Evolutionary conservation across 2,888 invertebrate genomes (phyloP), one percentile per base, ranked within the genome.

Genomic region (Rugalucina vietnamica): DNA sequence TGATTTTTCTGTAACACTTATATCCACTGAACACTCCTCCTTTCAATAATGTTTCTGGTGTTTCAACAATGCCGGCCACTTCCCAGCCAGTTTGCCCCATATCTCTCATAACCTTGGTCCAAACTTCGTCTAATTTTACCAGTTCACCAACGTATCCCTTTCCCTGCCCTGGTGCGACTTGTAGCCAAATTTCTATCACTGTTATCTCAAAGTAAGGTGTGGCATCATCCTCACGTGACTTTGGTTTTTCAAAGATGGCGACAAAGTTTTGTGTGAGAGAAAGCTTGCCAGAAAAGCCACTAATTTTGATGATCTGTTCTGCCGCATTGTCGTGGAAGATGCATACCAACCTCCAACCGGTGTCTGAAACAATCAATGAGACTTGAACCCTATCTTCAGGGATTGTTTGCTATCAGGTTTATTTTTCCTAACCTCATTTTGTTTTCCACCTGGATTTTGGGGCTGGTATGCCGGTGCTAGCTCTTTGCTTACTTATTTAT

Each of bases 81-180:
- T 94, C 93, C 94, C 94, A 94, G 12, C 94, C 94, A n/a, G 82
- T 84, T 27, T 85, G 83, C 1, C 93, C 94, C 91, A 93, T 92
- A 12, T 91, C 90, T 8, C 91, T 90, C 27, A 93, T 88, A 1
- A 91, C 79, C 8, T 91, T 90, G 32, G 92, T 90, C 94, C 94
- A 94, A 65, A 91, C 90, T 2, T 85, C 73, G 74, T 50, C 79
- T 8, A 85, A 81, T 1, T 77, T 79, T 37, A 81, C 71, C 0
- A 80, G 72, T 1, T 65, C 70, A 10, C 87, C 85, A 3, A 85
- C 82, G 32, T 90, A 82, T 0, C 89, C 89, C n/a, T 85, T 36
- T 18, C 75, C 82, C 24, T 81, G 79, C 34, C 83, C 54, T 43
- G 82, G 57, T 0, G n/a, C n/a, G n/a, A 82, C 81, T 54, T 88